Conservation (phyloP, 2,113 vertebrate species). For the Misgurnus mizolepis region DNA sequence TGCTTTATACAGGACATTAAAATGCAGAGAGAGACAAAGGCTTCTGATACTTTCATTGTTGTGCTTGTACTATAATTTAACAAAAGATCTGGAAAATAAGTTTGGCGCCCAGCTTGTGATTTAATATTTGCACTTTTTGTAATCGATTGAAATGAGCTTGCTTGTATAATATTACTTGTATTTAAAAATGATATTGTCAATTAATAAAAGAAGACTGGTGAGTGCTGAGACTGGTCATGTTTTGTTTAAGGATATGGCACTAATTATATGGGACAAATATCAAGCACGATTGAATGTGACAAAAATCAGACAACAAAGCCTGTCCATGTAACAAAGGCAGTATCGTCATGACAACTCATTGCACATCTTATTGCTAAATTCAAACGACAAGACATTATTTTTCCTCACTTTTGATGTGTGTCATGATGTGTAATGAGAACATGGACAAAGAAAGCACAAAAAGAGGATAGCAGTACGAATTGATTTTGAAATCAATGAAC, state of each 20-base stretch:
- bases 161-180: conserved; percentile 52
- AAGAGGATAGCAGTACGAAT: background rate
- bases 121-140: conserved; percentile 17
- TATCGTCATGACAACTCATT: conserved; percentile 43
- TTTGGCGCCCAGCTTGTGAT: background rate
- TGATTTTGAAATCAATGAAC: background rate
- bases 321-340: conserved; percentile 8
- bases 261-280: background rate
- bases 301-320: conserved; percentile 23
- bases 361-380: conserved; percentile 1
- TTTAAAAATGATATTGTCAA: background rate
- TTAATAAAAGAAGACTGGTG: background rate
- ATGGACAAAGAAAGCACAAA: background rate
- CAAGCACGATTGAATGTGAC: background rate
- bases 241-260: background rate
- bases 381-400: conserved; percentile 17
- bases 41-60: conserved; percentile 25
- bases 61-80: conserved; percentile 17
- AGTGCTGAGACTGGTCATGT: background rate
- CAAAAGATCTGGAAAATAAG: background rate
- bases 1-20: background rate
- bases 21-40: background rate
- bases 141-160: background rate
- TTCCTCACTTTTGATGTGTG: conserved; percentile 12
- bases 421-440: background rate